Base-by-base conservation (phyloP, 2,113 vertebrate genomes). In the Pristiophorus japonicus region DNA sequence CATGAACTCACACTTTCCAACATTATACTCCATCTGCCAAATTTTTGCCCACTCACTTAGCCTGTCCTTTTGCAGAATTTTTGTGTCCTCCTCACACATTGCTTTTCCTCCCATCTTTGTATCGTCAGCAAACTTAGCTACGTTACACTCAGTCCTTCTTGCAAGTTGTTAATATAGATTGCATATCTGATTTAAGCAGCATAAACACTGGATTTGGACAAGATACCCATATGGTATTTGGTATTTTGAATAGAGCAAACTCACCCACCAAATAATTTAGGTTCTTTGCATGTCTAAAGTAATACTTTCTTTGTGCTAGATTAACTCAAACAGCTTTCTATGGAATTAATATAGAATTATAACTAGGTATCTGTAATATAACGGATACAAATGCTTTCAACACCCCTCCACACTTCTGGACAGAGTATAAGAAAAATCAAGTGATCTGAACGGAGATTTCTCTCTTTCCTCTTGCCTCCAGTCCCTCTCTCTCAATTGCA, bases 191-290 rank as follows among this genome's bases (percentile, higher is more conserved):
- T 10, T 90, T 55, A n/a, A 93, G n/a, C 27, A n/a, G 51, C 34
- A 59, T 1, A 59, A 90, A 18, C 87, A 90, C 34, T 90, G 20
- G 47, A 87, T 20, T 87, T 87, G 38, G 42, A 27, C 27, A 62
- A 90, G n/a, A n/a, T 59, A 59, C 12, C 51, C 55, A 81, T 7
- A 30, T 90, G 87, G 30, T 30, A 0, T 90, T 90, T 12, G 30
- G 34, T 24, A 34, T 34, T 90, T 27, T 59, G 87, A 92, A 62
- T 34, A 38, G n/a, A 63, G 14, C 16, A 42, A 65, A 94, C 10
- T 94, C 38, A 94, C 88, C 59, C 55, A 91, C 0, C 90, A 67
- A 92, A 65, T 92, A 63, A 16, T 91, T 91, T 62, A 30, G 88
- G 27, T 63, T 34, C 62, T 66, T 42, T 66, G 34, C n/a, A 93